phyloP scores from a whole-genome alignment of 1,140 invertebrate genomes.

The Lepidostoma basale region DNA sequence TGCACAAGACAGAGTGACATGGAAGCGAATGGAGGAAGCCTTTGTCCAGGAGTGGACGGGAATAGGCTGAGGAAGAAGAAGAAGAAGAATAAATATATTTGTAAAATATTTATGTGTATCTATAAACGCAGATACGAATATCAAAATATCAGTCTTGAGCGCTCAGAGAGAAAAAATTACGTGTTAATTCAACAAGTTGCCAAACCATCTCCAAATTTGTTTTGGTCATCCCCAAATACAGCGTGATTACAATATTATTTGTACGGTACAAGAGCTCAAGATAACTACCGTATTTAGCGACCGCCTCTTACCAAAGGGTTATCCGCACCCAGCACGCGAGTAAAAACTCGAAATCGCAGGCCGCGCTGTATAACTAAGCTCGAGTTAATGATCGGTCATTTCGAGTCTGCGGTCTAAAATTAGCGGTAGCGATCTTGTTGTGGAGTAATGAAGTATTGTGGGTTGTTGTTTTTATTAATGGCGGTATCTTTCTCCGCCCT shows the following conservation, averaged over 20 bases:
- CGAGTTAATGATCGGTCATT: neutral
- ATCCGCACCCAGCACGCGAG: neutral
- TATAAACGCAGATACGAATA: too few relatives aligned
- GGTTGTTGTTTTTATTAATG: constrained; percentile 2
- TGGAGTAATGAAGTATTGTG: neutral
- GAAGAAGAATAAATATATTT: too few relatives aligned
- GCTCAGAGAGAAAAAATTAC: neutral
- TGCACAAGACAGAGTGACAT: too few relatives aligned
- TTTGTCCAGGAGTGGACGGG: too few relatives aligned
- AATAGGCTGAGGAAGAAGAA: too few relatives aligned
- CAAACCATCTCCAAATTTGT: neutral
- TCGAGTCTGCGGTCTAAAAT: neutral
- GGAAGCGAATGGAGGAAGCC: too few relatives aligned
- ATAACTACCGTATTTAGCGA: constrained; percentile 18
- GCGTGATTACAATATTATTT: constrained; percentile 15
- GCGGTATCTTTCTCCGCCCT: constrained; percentile 2
- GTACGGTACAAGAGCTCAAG: neutral
- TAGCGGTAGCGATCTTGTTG: neutral
- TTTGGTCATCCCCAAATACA: neutral
- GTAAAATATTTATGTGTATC: too few relatives aligned
- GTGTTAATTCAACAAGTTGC: constrained; percentile 14
- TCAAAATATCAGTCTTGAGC: too few relatives aligned
- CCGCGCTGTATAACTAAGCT: neutral
- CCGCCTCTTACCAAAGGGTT: neutral
- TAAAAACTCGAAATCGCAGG: neutral